Conservation (phyloP, 2,797 vertebrate genomes). For the Xenops minutus region DNA sequence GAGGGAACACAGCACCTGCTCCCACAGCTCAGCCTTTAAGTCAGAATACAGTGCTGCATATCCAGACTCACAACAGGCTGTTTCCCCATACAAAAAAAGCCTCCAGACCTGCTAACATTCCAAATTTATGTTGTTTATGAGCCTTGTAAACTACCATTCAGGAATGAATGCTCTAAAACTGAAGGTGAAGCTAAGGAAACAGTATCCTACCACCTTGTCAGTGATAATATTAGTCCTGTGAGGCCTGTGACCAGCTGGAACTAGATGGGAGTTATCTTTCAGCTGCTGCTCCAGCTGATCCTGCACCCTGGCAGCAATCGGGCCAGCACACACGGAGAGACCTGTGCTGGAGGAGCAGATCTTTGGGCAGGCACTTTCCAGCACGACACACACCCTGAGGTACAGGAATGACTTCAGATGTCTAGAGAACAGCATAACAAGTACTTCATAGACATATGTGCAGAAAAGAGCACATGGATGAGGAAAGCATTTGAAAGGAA, state of each 20-base stretch:
- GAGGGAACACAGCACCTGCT: background rate
- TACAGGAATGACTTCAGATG: background rate
- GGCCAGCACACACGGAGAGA: fast-evolving
- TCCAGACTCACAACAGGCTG: background rate
- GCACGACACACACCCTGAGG: background rate
- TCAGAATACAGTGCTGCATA: background rate
- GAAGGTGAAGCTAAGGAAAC: background rate
- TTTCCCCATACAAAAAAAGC: background rate
- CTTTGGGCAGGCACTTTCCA: background rate
- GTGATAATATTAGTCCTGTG: background rate
- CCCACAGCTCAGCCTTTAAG: background rate
- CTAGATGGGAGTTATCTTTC: background rate
- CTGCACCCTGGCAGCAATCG: background rate
- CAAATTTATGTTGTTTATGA: background rate
- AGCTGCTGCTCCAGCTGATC: background rate
- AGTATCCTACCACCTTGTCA: background rate
- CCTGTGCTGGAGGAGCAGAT: background rate
- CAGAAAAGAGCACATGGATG: background rate
- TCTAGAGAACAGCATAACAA: background rate
- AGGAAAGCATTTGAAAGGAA: background rate
- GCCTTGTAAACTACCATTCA: background rate
- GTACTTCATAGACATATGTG: background rate
- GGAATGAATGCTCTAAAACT: background rate
- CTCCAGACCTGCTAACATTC: background rate
- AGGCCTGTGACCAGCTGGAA: background rate